phyloP scores from a whole-genome alignment of 2,113 vertebrate genomes.

The Phasianus colchicus region DNA sequence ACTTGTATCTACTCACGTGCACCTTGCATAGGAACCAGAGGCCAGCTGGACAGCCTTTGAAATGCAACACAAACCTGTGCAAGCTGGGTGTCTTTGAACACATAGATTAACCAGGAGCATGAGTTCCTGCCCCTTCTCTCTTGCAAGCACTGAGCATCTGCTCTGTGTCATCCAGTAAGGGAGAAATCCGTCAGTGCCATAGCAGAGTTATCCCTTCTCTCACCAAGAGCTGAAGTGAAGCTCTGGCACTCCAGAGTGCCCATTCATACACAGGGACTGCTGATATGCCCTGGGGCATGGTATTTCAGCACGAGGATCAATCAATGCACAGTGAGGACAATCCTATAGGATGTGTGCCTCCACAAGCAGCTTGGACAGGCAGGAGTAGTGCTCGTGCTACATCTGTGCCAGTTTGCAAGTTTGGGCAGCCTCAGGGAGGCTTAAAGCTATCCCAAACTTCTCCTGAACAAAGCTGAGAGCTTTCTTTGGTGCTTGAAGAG shows the following conservation, averaged over 20 bases:
- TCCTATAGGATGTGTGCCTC: background rate
- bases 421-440: background rate
- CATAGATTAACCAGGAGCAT: background rate
- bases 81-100: background rate
- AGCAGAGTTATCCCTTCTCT: background rate
- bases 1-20: background rate
- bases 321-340: background rate
- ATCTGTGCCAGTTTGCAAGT: background rate
- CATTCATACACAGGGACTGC: background rate
- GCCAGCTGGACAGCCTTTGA: background rate
- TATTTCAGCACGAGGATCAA: background rate
- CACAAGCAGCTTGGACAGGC: background rate
- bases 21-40: background rate
- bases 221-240: background rate
- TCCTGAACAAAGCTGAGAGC: background rate
- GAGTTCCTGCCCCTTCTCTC: background rate
- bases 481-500: slow-evolving; percentile 23
- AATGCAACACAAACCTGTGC: background rate
- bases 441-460: background rate
- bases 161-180: background rate
- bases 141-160: background rate
- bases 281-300: background rate
- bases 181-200: background rate
- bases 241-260: background rate
- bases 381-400: background rate